These are phyloP conservation scores for Equus quagga DNA, from an alignment of 2,113 vertebrate species.

Conservation along the genomic window DNA sequence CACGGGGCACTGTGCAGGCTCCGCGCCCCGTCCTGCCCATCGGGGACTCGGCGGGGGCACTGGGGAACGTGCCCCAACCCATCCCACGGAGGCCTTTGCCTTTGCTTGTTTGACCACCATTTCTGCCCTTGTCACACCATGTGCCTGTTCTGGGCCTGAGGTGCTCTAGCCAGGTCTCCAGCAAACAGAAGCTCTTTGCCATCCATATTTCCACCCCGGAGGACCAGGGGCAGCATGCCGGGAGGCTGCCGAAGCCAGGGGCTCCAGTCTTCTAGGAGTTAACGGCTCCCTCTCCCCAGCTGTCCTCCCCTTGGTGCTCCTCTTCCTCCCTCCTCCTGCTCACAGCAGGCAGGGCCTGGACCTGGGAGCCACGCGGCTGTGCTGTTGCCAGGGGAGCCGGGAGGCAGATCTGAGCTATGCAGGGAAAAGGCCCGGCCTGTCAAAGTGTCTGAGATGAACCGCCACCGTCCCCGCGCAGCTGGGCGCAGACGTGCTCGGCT, in stretches of 20 bases:
- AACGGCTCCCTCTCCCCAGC: conserved; percentile 30
- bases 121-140: background rate
- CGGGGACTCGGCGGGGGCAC: background rate
- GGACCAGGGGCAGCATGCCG: fast-evolving
- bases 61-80: background rate
- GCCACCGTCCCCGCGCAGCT: conserved; percentile 92
- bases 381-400: conserved; percentile 97
- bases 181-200: background rate
- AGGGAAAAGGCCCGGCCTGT: conserved; percentile 95
- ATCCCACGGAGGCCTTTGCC: background rate
- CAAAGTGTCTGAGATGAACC: conserved; percentile 95
- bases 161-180: background rate
- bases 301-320: conserved; percentile 75
- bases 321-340: conserved; percentile 83
- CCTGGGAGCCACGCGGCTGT: conserved; percentile 84
- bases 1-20: background rate
- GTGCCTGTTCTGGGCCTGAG: too few relatives aligned
- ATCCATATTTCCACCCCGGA: background rate
- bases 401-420: conserved; percentile 92
- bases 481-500: conserved; percentile 90
- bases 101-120: background rate
- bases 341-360: conserved; percentile 85
- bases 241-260: background rate
- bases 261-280: conserved; percentile 63
- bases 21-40: background rate